Conservation (phyloP, 2,113 vertebrate species). For the Triplophysa dalaica region DNA sequence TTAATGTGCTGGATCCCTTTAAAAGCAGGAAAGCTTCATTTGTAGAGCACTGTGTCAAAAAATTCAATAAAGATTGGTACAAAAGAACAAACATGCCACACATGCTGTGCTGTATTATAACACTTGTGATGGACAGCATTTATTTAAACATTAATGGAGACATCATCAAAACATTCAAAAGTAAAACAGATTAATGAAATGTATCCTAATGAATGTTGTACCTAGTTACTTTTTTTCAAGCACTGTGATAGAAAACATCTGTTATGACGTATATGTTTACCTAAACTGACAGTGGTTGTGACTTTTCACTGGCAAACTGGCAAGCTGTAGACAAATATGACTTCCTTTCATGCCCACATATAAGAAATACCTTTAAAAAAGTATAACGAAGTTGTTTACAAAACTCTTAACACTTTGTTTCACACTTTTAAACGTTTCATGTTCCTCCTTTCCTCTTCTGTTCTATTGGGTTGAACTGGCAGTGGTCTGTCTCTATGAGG, state of each 20-base stretch:
- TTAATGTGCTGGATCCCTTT: slow-evolving; percentile 64
- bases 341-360: background rate
- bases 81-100: background rate
- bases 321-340: background rate
- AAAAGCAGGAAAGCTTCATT: slow-evolving; percentile 48
- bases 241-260: background rate
- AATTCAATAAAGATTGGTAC: slow-evolving; percentile 23
- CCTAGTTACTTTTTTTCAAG: background rate
- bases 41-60: slow-evolving; percentile 41
- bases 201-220: background rate
- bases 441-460: no score
- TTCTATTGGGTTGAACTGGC: no score
- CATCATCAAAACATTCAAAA: background rate
- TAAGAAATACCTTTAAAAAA: no score
- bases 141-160: no score
- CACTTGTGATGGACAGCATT: background rate
- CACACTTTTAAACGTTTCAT: no score
- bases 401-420: no score
- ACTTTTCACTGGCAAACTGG: no score
- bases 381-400: no score
- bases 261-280: no score
- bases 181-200: background rate
- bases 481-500: no score
- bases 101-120: background rate
- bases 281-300: no score